Evolutionary conservation across 2,888 invertebrate genomes (phyloP), one percentile per base, ranked within the genome.

Genomic region (Leptopilina myrica): DNA sequence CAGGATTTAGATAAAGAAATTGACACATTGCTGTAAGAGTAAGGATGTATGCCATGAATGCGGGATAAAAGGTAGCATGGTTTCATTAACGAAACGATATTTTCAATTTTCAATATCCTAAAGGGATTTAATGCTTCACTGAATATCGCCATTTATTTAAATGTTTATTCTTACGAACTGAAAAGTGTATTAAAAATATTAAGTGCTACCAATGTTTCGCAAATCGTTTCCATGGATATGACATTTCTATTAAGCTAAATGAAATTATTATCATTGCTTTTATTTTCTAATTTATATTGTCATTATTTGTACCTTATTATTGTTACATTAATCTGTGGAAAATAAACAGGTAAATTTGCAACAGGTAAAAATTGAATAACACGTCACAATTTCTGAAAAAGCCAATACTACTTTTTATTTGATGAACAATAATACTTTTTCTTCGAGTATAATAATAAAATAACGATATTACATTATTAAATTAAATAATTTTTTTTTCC

Each of bases 31-130:
- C 80, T 80, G 76, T 87, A 89, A 0, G 89, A 89, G n/a, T 87
- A 85, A 0, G 89, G 89, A 15, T 87, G 85, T 1, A 88, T 76
- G 1, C 88, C 89, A 49, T 84, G 81, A 12, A 85, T 53, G 43
- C 82, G 82, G 8, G 84, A 84, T 4, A 89, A 33, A 40, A 85
- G 76, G 49, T 86, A 86, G 40, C 84, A 86, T 0, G 87, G 87
- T 20, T 81, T 81, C 83, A 87, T 81, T 62, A 88, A 56, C 9
- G 83, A 59, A 75, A 81, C 77, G 1, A 84, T 78, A 43, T 92
- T 91, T 83, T 92, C 76, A 2, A 80, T 59, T 59, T 79, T 67
- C 9, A 78, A 79, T 79, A 43, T 81, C 73, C 81, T 82, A 59
- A 7, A 8, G 0, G 8, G 8, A 53, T 69, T 69, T 5, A 53